A percentile compares a stretch with the other conserved stretches of the same genome.
These are phyloP conservation scores for Dicyrtoma fusca DNA, from an alignment of 2,888 invertebrate genomes.

Conservation along the genomic window DNA sequence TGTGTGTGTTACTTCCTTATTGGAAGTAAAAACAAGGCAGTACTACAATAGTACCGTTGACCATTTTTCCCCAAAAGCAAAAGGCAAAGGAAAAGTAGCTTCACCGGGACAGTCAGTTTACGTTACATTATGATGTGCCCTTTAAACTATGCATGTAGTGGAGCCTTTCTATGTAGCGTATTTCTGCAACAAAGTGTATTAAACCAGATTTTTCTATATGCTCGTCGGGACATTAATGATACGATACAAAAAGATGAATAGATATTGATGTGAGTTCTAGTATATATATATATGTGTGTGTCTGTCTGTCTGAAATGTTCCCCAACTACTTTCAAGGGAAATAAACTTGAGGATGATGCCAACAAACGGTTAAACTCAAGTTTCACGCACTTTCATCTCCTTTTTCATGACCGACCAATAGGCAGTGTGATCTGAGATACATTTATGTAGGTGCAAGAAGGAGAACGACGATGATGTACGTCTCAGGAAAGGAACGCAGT, in stretches of 20 bases:
- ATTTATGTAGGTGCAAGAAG: no score
- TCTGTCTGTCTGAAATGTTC: neutral
- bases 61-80: no score
- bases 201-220: slow-evolving; percentile 26
- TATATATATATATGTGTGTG: no score
- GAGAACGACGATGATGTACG: neutral
- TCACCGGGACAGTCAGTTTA: neutral
- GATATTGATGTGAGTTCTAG: no score
- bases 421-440: neutral
- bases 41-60: no score
- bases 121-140: neutral
- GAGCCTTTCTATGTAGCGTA: neutral
- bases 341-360: slow-evolving; percentile 21
- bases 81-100: no score
- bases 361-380: slow-evolving; percentile 16
- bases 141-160: neutral
- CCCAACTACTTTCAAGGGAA: slow-evolving; percentile 23
- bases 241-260: no score
- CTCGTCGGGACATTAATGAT: no score
- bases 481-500: neutral
- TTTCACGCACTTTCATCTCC: slow-evolving; percentile 23
- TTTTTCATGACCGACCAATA: neutral
- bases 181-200: neutral
- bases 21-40: slow-evolving; percentile 16
- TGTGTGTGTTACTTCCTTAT: slow-evolving; percentile 19